phyloP scores from a whole-genome alignment of 2,113 vertebrate species.

The Orthonyx spaldingii region DNA sequence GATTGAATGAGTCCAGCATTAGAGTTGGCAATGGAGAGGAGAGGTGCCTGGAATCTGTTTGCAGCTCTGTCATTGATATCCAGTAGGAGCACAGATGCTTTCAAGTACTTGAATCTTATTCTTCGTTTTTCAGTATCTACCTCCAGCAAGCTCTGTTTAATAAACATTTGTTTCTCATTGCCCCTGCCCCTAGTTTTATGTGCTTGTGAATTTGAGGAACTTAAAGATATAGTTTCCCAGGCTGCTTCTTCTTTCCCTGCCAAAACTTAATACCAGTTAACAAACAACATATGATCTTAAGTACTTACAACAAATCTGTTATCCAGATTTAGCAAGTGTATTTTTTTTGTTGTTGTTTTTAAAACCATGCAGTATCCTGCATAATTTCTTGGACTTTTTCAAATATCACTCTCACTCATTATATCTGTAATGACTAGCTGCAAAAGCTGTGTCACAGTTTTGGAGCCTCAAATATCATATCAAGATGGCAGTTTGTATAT shows the following conservation, averaged over 20 bases:
- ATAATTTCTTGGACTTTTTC: not conserved
- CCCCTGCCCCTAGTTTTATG: not conserved
- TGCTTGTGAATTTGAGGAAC: not conserved
- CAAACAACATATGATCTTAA: not conserved
- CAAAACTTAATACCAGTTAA: not conserved
- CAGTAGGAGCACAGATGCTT: not conserved
- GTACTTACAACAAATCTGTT: not conserved
- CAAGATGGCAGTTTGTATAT: not conserved
- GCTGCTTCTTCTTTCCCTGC: not conserved
- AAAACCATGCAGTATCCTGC: not conserved
- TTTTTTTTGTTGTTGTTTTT: too few species aligned
- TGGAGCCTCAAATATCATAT: not conserved
- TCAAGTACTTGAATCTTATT: slow-evolving; percentile 24
- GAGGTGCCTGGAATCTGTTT: slow-evolving; percentile 17
- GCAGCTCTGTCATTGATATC: not conserved
- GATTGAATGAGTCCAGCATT: not conserved
- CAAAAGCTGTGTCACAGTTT: not conserved
- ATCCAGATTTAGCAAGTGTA: not conserved
- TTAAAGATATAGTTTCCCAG: not conserved
- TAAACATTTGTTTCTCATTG: not conserved
- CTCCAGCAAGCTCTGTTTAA: slow-evolving; percentile 10
- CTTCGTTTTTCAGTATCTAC: not conserved
- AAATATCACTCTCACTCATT: not conserved
- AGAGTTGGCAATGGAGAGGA: not conserved
- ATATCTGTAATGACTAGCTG: not conserved